A percentile compares a stretch with the other conserved stretches of the same genome.
Conservation (phyloP, 2,888 invertebrate species). For the Drosophila cognata region DNA sequence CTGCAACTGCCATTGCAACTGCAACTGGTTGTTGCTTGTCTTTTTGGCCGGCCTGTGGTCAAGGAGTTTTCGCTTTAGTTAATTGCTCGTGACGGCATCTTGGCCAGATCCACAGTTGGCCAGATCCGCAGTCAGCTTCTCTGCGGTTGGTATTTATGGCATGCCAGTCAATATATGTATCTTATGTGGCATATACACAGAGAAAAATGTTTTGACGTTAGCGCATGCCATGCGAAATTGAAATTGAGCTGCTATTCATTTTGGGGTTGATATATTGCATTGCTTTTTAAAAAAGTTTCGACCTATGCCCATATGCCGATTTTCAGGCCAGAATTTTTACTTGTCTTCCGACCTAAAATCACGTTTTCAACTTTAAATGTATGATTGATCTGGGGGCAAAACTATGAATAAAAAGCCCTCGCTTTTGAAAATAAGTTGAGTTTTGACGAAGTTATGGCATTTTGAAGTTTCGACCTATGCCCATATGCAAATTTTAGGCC, state of each 20-base stretch:
- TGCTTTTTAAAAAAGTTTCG: background rate
- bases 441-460: too few relatives aligned
- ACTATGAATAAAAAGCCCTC: too few relatives aligned
- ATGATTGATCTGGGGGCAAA: too few relatives aligned
- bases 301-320: too few relatives aligned
- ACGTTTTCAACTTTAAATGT: too few relatives aligned
- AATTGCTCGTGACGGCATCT: slow-evolving; percentile 76
- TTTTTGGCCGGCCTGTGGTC: slow-evolving; percentile 62
- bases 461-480: too few relatives aligned
- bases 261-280: background rate
- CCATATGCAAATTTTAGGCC: too few relatives aligned
- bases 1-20: slow-evolving; percentile 20
- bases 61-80: slow-evolving; percentile 77
- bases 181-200: slow-evolving; percentile 44
- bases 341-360: too few relatives aligned
- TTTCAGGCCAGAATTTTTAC: too few relatives aligned
- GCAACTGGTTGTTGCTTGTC: slow-evolving; percentile 20
- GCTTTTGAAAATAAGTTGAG: too few relatives aligned
- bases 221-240: background rate
- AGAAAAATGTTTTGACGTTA: slow-evolving; percentile 2
- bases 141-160: slow-evolving; percentile 59
- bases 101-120: slow-evolving; percentile 17
- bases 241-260: background rate
- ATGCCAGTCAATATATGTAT: slow-evolving; percentile 41
- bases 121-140: slow-evolving; percentile 10